These are phyloP conservation scores for Sphecodes monilicornis DNA, from an alignment of 2,888 invertebrate genomes.

Conservation along the genomic window DNA sequence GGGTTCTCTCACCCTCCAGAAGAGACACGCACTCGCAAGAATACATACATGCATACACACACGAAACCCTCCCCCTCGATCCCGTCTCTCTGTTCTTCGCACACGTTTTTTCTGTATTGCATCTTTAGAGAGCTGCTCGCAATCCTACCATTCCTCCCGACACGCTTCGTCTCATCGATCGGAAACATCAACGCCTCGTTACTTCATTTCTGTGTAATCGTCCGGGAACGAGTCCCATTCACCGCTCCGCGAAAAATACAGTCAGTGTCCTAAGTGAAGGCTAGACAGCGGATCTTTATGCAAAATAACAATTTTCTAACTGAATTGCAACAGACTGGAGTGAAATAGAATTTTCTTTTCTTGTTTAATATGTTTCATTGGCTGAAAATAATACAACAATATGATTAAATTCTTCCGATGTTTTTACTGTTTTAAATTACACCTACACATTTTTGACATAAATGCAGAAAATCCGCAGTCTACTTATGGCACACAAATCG, in stretches of 20 bases:
- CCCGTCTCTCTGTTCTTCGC: neutral
- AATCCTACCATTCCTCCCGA: neutral
- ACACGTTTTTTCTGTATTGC: conserved; percentile 28
- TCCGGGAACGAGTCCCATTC: neutral
- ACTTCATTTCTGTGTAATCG: conserved; percentile 27
- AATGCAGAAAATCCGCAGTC: too few species aligned
- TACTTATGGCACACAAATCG: neutral
- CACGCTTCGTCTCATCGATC: conserved; percentile 18
- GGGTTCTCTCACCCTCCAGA: neutral
- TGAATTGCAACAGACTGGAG: too few species aligned
- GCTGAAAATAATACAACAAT: too few species aligned
- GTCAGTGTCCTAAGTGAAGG: neutral
- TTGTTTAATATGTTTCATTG: too few species aligned
- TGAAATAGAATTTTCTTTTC: too few species aligned
- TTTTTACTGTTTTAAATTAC: too few species aligned
- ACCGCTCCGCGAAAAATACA: neutral
- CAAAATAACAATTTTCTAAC: too few species aligned
- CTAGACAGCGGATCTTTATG: too few species aligned
- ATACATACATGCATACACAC: neutral
- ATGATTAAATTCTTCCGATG: too few species aligned
- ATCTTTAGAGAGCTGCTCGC: conserved; percentile 18
- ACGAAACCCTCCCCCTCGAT: neutral
- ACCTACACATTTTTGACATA: too few species aligned
- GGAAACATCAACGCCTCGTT: conserved; percentile 33
- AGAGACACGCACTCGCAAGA: neutral